Evolutionary conservation across 2,113 vertebrate species (phyloP).

Genomic region (Prolemur simus): DNA sequence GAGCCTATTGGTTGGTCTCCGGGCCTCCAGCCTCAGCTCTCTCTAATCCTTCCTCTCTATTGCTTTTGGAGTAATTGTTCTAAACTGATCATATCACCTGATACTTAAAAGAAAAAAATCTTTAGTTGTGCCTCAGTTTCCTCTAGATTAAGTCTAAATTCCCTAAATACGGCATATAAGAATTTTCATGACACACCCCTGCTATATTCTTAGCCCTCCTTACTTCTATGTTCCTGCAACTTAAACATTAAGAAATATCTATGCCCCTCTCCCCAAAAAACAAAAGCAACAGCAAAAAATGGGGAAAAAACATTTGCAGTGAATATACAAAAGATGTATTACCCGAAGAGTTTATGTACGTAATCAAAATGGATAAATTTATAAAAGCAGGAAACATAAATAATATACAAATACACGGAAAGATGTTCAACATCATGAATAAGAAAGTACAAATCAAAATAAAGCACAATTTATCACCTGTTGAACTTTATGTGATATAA

Average conservation of each 20-base stretch:
- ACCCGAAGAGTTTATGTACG: neutral
- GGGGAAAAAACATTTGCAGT: neutral
- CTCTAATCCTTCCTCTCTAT: neutral
- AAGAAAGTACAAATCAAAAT: slow-evolving; percentile 27
- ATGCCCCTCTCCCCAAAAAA: neutral
- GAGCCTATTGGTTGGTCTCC: neutral
- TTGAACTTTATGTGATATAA: slow-evolving; percentile 20
- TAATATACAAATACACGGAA: neutral
- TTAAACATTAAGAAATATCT: slow-evolving; percentile 14
- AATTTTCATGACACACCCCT: neutral
- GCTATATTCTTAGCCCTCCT: neutral
- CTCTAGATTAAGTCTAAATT: slow-evolving; percentile 41
- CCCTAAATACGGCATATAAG: neutral
- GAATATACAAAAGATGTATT: neutral
- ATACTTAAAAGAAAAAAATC: slow-evolving; percentile 18
- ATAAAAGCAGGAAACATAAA: neutral
- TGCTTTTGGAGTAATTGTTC: neutral
- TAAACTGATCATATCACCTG: neutral
- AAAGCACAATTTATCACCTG: slow-evolving; percentile 22
- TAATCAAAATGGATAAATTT: neutral
- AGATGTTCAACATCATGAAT: neutral
- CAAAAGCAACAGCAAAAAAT: neutral
- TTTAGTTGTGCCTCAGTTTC: neutral
- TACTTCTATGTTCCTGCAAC: neutral
- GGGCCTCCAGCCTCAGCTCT: neutral